A percentile compares a stretch with the other conserved stretches of the same genome.
Conservation (phyloP, 1,140 invertebrate species). For the Panulirus ornatus region DNA sequence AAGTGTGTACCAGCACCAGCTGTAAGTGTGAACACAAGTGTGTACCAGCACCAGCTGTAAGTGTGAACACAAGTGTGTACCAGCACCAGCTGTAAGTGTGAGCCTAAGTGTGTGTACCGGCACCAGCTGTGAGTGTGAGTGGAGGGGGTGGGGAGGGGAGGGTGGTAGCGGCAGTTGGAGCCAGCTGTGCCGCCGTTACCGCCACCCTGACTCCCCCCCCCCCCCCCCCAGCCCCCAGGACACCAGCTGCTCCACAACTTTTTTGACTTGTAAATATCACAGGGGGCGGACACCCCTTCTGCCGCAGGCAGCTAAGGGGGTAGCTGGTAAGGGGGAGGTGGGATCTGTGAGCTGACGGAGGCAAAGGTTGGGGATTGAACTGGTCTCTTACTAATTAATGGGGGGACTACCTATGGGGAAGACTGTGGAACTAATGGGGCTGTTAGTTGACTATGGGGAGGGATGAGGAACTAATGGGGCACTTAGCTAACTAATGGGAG, state of each 20-base stretch:
- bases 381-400: no score
- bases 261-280: constrained; percentile 24
- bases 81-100: no score
- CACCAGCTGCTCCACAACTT: constrained; percentile 2
- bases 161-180: not conserved
- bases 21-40: no score
- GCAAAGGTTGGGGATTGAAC: not conserved
- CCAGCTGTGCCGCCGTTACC: not conserved
- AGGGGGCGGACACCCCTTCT: not conserved
- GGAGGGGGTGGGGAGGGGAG: not conserved
- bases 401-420: no score
- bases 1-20: no score
- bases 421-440: not conserved
- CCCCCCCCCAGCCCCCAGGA: not conserved
- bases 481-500: no score
- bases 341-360: not conserved
- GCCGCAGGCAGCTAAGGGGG: no score
- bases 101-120: no score
- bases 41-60: no score
- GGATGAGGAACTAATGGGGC: no score
- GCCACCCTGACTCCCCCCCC: not conserved
- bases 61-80: no score
- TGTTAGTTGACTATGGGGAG: not conserved
- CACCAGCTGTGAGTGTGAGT: no score
- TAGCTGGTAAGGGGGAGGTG: not conserved